Evolutionary conservation across 2,888 invertebrate species (phyloP).

Genomic region (Liopterus haemorrhoidalis): DNA sequence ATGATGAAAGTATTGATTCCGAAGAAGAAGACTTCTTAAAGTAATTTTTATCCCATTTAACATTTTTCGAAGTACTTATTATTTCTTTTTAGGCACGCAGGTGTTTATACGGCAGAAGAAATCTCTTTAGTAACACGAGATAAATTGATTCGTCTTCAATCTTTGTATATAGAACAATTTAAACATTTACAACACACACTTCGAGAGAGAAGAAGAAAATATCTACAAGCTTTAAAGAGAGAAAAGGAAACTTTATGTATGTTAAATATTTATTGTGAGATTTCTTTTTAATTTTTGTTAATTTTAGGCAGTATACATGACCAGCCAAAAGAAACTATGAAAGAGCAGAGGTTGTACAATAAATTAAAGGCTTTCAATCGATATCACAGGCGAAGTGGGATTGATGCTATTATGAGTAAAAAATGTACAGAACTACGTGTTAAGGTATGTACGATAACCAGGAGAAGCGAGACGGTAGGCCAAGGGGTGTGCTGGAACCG

Average conservation of each 20-base stretch:
- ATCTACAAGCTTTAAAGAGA: conserved; percentile 63
- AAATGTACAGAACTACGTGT: conserved; percentile 62
- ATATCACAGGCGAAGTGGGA: conserved; percentile 72
- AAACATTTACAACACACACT: conserved; percentile 66
- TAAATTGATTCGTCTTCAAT: conserved; percentile 69
- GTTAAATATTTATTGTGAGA: conserved; percentile 21
- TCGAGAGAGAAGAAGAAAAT: conserved; percentile 65
- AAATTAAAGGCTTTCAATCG: conserved; percentile 74
- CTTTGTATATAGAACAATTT: conserved; percentile 78
- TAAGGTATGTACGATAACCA: conserved; percentile 41
- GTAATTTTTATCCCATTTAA: conserved; percentile 46
- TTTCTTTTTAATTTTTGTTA: conserved; percentile 28
- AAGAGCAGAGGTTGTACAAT: conserved; percentile 68
- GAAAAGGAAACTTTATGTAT: conserved; percentile 67
- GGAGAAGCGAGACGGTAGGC: not conserved
- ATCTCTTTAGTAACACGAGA: conserved; percentile 70
- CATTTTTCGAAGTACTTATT: conserved; percentile 2
- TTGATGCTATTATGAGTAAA: conserved; percentile 73
- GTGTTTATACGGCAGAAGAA: conserved; percentile 84
- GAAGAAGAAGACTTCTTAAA: conserved; percentile 70
- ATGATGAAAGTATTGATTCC: conserved; percentile 71
- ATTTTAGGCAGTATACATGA: conserved; percentile 68
- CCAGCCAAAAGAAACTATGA: conserved; percentile 61
- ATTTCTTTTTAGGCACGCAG: conserved; percentile 64
- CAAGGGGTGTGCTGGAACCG: not conserved